Evolutionary conservation across 2,888 invertebrate species (phyloP).

Genomic region (Eilema griseolum): DNA sequence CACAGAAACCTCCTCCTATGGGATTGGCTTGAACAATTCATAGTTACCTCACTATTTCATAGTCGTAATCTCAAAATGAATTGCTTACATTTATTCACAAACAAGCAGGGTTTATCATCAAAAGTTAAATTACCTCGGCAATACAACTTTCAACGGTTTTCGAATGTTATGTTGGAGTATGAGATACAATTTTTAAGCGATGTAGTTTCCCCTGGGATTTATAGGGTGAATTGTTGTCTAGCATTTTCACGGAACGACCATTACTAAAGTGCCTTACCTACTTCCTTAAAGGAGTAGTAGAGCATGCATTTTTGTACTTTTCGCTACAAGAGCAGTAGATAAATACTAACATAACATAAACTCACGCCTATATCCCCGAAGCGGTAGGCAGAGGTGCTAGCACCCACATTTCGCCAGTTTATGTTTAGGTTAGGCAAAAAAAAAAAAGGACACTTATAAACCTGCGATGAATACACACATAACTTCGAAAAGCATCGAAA

Average conservation of each 20-base stretch:
- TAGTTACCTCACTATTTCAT: neutral
- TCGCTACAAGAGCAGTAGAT: no score
- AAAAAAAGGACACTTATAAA: no score
- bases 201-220: neutral
- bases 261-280: neutral
- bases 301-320: no score
- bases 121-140: conserved; percentile 3
- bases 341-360: no score
- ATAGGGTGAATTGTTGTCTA: neutral
- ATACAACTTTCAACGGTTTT: neutral
- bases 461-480: no score
- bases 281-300: neutral
- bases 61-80: neutral
- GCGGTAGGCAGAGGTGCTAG: no score
- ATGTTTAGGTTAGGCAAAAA: no score
- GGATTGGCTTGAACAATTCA: neutral
- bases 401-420: no score
- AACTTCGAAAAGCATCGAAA: no score
- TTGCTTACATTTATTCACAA: neutral
- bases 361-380: no score
- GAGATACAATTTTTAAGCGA: neutral
- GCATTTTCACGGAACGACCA: neutral
- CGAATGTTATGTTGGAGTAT: neutral
- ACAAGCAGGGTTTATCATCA: neutral
- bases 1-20: no score